A percentile compares a stretch with the other conserved stretches of the same genome.
These are phyloP conservation scores for Ladona fulva DNA, from an alignment of 1,140 invertebrate genomes.

Conservation along the genomic window DNA sequence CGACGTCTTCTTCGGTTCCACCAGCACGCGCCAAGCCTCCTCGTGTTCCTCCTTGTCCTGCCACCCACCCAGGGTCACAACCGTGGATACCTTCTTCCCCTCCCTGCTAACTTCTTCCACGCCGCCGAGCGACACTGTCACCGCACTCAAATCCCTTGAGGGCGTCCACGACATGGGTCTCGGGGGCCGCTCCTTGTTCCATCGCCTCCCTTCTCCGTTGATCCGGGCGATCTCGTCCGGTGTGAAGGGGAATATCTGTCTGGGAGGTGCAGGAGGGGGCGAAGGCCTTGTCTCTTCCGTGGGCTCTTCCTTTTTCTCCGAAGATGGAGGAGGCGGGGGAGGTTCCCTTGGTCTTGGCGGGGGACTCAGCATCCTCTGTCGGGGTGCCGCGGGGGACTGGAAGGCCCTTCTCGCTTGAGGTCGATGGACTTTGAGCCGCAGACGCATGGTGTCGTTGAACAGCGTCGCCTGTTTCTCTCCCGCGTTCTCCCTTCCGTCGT, in stretches of 20 bases:
- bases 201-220: not conserved
- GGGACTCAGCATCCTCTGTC: conserved; percentile 20
- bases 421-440: conserved; percentile 49
- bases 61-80: not conserved
- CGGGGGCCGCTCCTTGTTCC: conserved; percentile 16
- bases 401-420: conserved; percentile 18
- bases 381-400: not conserved
- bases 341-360: conserved; percentile 31
- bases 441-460: conserved; percentile 67
- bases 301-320: conserved; percentile 19
- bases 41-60: not conserved
- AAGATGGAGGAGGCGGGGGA: conserved; percentile 34
- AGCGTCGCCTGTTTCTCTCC: conserved; percentile 22
- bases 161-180: conserved; percentile 22
- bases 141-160: not conserved
- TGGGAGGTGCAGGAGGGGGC: conserved; percentile 26
- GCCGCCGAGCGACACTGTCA: not conserved
- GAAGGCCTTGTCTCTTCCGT: not conserved
- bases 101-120: not conserved
- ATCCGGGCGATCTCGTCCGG: conserved; percentile 3
- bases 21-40: not conserved
- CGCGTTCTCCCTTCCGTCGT: not conserved
- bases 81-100: not conserved
- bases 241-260: conserved; percentile 22
- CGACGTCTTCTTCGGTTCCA: conserved; percentile 20